These are phyloP conservation scores for Stichodactyla mertensii DNA, from an alignment of 64 coral and sea anemone genomes.

Conservation along the genomic window DNA sequence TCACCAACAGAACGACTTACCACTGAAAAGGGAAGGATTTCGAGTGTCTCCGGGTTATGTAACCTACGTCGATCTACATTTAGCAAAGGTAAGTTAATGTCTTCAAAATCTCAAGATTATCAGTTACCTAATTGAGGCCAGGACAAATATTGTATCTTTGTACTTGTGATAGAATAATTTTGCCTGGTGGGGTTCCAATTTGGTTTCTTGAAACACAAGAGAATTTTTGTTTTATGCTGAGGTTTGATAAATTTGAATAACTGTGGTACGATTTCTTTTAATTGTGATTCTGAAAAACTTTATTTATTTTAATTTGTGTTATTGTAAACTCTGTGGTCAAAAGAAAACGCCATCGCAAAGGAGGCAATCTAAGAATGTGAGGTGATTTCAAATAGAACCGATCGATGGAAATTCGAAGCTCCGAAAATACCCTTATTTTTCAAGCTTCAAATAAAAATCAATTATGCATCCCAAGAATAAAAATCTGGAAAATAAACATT, in stretches of 20 bases:
- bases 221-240: background rate
- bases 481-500: background rate
- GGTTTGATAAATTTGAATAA: conserved; percentile 7
- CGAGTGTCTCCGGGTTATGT: conserved; percentile 73
- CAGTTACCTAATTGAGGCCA: background rate
- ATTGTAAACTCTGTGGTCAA: background rate
- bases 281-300: conserved; percentile 1
- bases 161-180: background rate
- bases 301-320: background rate
- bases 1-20: conserved; percentile 71
- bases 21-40: conserved; percentile 70
- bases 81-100: conserved; percentile 55
- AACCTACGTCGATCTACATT: conserved; percentile 60
- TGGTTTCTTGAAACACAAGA: background rate
- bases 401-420: background rate
- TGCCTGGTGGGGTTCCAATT: conserved; percentile 6
- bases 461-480: background rate
- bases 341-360: background rate
- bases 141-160: background rate
- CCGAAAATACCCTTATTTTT: background rate
- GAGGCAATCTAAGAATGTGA: background rate
- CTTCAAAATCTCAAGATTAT: background rate
- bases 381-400: background rate
- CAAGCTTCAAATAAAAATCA: background rate
- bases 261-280: background rate